Evolutionary conservation across 2,888 invertebrate species (phyloP).

Genomic region (Aphidius colemani): DNA sequence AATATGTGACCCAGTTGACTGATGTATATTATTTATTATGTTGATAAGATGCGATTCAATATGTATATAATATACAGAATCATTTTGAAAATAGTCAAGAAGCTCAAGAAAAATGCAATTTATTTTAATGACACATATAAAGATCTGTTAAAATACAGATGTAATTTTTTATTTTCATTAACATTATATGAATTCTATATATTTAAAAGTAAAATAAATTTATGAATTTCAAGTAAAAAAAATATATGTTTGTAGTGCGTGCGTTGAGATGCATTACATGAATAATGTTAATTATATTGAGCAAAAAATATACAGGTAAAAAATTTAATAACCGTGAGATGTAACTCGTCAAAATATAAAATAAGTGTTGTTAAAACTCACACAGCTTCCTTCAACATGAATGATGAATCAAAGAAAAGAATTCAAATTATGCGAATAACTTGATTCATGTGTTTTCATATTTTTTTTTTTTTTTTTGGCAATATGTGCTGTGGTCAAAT

Average conservation of each 20-base stretch:
- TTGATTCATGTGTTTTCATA: no score
- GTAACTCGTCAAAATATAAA: background rate
- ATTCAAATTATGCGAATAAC: no score
- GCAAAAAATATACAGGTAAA: background rate
- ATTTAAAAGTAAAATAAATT: background rate
- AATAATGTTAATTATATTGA: no score
- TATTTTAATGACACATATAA: constrained; percentile 23
- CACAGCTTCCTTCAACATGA: no score
- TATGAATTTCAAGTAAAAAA: background rate
- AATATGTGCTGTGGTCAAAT: no score
- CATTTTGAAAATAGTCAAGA: constrained; percentile 1
- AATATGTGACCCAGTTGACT: background rate
- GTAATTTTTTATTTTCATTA: no score
- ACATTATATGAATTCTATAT: no score
- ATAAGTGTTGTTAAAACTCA: background rate
- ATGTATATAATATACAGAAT: no score
- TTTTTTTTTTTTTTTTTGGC: no score
- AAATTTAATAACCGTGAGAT: background rate
- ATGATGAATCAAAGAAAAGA: no score
- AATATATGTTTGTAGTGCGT: background rate
- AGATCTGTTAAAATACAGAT: background rate
- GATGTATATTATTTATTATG: constrained; percentile 4
- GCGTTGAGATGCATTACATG: background rate
- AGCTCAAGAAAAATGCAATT: constrained; percentile 19
- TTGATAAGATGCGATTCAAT: background rate